These are phyloP conservation scores for Hyles euphorbiae DNA, from an alignment of 1,140 invertebrate species.

Conservation along the genomic window DNA sequence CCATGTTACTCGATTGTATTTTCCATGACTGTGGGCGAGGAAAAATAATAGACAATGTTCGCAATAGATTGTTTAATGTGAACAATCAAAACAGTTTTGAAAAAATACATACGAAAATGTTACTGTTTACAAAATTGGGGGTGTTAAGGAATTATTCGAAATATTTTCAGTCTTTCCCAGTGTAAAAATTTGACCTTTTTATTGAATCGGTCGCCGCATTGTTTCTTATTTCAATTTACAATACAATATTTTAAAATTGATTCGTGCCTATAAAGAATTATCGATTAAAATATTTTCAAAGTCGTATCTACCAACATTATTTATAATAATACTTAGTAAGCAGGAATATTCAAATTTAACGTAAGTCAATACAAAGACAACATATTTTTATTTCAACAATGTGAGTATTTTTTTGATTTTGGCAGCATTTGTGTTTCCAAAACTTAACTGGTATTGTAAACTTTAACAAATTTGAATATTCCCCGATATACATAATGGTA, in stretches of 20 bases:
- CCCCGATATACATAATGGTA: too few relatives aligned
- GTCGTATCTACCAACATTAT: neutral
- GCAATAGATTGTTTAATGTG: conserved; percentile 49
- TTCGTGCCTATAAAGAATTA: too few relatives aligned
- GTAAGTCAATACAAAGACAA: too few relatives aligned
- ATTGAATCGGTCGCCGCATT: neutral
- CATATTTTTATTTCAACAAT: too few relatives aligned
- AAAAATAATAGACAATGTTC: conserved; percentile 11
- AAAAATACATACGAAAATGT: conserved; percentile 56
- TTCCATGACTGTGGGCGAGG: neutral
- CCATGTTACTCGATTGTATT: neutral
- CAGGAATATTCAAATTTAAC: too few relatives aligned
- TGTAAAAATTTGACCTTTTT: conserved; percentile 47
- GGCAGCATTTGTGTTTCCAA: too few relatives aligned
- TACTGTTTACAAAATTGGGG: conserved; percentile 38
- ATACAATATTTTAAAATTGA: too few relatives aligned
- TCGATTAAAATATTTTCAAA: too few relatives aligned
- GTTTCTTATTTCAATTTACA: neutral
- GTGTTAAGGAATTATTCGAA: conserved; percentile 36
- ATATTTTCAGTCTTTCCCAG: conserved; percentile 50
- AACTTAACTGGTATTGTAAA: too few relatives aligned
- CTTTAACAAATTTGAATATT: too few relatives aligned
- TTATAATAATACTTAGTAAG: neutral
- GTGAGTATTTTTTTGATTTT: too few relatives aligned
- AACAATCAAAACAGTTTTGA: conserved; percentile 56